phyloP scores from a whole-genome alignment of 2,888 invertebrate species.

The Dendrolimus houi region DNA sequence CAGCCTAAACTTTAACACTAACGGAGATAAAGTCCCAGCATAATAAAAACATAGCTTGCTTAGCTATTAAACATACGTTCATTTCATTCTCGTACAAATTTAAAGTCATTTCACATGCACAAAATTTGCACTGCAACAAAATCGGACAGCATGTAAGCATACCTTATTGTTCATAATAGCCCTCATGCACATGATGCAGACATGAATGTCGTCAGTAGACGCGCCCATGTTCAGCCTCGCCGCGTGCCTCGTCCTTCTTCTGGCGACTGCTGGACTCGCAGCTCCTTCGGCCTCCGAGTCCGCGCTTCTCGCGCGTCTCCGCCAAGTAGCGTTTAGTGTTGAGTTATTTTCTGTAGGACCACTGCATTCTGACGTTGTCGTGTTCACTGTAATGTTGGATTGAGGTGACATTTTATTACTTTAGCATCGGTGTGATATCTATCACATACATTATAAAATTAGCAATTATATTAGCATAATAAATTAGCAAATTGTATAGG shows the following conservation, averaged over 20 bases:
- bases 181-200: constrained; percentile 98
- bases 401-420: too few species aligned
- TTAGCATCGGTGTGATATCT: too few species aligned
- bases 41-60: too few species aligned
- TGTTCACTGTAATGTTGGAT: constrained; percentile 35
- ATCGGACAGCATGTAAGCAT: constrained; percentile 7
- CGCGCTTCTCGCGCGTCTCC: constrained; percentile 44
- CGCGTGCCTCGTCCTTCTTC: constrained; percentile 88
- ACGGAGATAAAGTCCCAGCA: too few species aligned
- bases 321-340: constrained; percentile 53
- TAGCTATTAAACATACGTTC: too few species aligned
- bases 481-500: too few species aligned
- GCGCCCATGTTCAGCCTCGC: constrained; percentile 95
- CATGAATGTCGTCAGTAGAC: constrained; percentile 98
- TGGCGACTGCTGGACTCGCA: constrained; percentile 50
- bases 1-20: too few species aligned
- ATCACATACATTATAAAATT: too few species aligned
- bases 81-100: too few species aligned
- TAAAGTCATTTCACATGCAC: too few species aligned
- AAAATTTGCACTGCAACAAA: too few species aligned
- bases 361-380: constrained; percentile 64
- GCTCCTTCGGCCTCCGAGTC: constrained; percentile 46
- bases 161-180: constrained; percentile 99
- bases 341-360: constrained; percentile 45
- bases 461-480: too few species aligned